Base-by-base conservation (phyloP, 2,888 invertebrate genomes). In the Trichacis sp. region DNA sequence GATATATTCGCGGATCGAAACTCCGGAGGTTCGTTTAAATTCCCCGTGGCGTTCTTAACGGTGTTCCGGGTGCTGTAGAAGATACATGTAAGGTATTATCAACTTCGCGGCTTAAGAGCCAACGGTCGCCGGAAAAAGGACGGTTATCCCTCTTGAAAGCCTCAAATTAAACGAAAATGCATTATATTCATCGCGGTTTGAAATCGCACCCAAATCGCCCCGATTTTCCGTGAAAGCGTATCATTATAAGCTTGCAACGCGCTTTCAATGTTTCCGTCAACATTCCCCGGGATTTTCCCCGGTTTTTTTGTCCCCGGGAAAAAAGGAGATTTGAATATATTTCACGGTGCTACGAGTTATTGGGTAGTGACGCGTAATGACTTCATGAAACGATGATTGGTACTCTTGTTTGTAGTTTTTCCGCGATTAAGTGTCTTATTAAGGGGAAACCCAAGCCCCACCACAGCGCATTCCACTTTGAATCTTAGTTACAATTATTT, bases 271-370 rank as follows among this genome's bases (percentile, higher is more conserved):
- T n/a, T n/a, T n/a, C n/a, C n/a, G n/a, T n/a, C n/a, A n/a, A n/a
- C n/a, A n/a, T n/a, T n/a, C n/a, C n/a, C n/a, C n/a, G n/a, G n/a
- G n/a, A n/a, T n/a, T n/a, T n/a, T n/a, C n/a, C n/a, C n/a, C n/a
- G n/a, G n/a, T n/a, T n/a, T n/a, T n/a, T n/a, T n/a, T 36, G 36
- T n/a, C 8, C 6, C 24, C 29, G 20, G 29, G 4, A 18, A 9
- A 18, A 15, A 24, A 47, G 17, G 47, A 49, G 46, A 60, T 53
- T 49, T 53, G 47, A 53, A 60, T 60, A 53, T 36, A 49, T 54
- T 60, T 52, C 45, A 53, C 53, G 53, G 38, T 36, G 46, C 30
- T 12, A 18, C 42, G 42, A 2, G 19, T 40, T 43, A 42, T 40
- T 30, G 56, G 46, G 42, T 43, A 49, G 17, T 17, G 46, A 38